A percentile compares a stretch with the other conserved stretches of the same genome.
phyloP scores from a whole-genome alignment of 2,888 invertebrate genomes.

The Stenodema calcarata region DNA sequence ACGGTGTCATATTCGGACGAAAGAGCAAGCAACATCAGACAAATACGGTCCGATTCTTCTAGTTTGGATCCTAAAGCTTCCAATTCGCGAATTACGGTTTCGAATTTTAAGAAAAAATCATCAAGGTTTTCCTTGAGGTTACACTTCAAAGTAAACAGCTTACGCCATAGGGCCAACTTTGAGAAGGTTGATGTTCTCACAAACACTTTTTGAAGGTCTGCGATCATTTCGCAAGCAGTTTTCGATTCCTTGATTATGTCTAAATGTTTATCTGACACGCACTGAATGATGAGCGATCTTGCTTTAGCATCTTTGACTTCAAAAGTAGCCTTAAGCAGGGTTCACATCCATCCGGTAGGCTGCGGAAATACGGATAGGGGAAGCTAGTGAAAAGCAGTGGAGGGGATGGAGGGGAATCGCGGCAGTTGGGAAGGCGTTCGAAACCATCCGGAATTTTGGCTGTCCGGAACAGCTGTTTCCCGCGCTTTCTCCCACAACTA shows the following conservation, averaged over 20 bases:
- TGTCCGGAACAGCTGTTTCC: too few species aligned
- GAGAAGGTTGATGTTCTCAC: too few species aligned
- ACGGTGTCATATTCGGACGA: too few species aligned
- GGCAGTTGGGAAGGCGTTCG: too few species aligned
- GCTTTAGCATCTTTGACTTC: background rate
- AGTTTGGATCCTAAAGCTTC: conserved; percentile 24
- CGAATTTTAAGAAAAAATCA: conserved; percentile 43
- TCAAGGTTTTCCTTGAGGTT: conserved; percentile 1
- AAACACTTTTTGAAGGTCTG: background rate
- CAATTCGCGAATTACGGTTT: conserved; percentile 37
- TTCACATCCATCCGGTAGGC: too few species aligned
- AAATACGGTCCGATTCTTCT: conserved; percentile 40
- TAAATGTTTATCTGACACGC: background rate
- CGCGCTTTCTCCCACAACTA: too few species aligned
- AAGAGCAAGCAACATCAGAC: conserved; percentile 35
- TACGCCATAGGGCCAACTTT: conserved; percentile 35
- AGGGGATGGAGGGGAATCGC: too few species aligned
- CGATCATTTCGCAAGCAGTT: background rate
- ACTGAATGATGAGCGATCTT: background rate
- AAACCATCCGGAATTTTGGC: too few species aligned
- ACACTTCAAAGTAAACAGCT: conserved; percentile 31
- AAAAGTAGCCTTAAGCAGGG: too few species aligned
- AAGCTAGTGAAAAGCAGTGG: too few species aligned
- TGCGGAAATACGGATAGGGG: too few species aligned
- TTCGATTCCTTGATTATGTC: too few species aligned